Evolutionary conservation across 1,140 invertebrate species (phyloP).

Genomic region (Drosophila tropicalis): DNA sequence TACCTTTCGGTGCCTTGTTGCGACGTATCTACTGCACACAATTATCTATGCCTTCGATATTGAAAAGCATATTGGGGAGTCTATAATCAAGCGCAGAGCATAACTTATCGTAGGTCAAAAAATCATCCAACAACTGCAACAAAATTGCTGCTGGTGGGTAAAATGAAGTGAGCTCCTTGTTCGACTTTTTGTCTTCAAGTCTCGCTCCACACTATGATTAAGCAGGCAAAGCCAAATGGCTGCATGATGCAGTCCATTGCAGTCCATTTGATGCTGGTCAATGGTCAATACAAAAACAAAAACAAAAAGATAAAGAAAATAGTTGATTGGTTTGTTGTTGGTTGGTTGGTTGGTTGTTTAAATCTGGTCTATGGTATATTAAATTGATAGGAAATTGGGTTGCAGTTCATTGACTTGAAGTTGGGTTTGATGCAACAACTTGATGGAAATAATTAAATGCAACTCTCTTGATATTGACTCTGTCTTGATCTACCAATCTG

Average conservation of each 20-base stretch:
- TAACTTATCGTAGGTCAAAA: constrained; percentile 74
- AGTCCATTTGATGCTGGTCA: constrained; percentile 66
- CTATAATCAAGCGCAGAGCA: constrained; percentile 66
- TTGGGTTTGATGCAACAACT: constrained; percentile 54
- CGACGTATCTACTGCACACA: constrained; percentile 25
- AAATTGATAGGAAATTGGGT: constrained; percentile 76
- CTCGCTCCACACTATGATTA: constrained; percentile 70
- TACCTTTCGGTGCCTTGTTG: constrained; percentile 12
- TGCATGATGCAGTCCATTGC: constrained; percentile 8
- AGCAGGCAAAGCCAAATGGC: constrained; percentile 50
- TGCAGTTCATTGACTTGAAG: constrained; percentile 63
- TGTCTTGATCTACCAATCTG: constrained; percentile 19
- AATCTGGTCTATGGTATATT: constrained; percentile 65
- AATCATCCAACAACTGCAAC: constrained; percentile 15
- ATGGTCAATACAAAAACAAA: constrained; percentile 59
- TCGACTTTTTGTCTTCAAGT: constrained; percentile 30
- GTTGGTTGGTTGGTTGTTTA: constrained; percentile 51
- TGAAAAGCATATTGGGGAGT: constrained; percentile 19
- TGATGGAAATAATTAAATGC: constrained; percentile 56
- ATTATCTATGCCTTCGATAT: constrained; percentile 58
- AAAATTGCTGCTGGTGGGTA: constrained; percentile 43
- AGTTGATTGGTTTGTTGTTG: constrained; percentile 53
- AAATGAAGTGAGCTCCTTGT: constrained; percentile 49
- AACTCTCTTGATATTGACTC: constrained; percentile 54
- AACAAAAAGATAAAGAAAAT: constrained; percentile 31